A percentile compares a stretch with the other conserved stretches of the same genome.
These are phyloP conservation scores for Xenops minutus DNA, from an alignment of 2,797 vertebrate genomes.

Conservation along the genomic window DNA sequence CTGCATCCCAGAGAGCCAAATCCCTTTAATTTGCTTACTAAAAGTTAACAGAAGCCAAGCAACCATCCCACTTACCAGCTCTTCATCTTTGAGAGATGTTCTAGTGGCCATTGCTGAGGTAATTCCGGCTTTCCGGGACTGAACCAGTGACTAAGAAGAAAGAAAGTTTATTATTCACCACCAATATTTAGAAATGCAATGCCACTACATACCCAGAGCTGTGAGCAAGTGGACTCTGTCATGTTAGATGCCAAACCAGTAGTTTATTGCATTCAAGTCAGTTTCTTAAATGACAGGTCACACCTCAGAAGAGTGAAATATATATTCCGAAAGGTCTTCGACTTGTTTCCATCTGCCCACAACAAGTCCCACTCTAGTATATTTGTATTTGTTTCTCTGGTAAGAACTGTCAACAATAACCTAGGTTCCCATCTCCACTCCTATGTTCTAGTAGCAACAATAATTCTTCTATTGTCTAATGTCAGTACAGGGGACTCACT, in stretches of 20 bases:
- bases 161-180: slow-evolving; percentile 21
- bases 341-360: not conserved
- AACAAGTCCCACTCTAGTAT: not conserved
- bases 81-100: slow-evolving; percentile 96
- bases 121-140: slow-evolving; percentile 96
- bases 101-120: slow-evolving; percentile 94
- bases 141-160: slow-evolving; percentile 87
- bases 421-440: not conserved
- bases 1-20: not conserved
- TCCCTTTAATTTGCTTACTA: not conserved
- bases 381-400: not conserved
- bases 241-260: not conserved
- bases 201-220: not conserved
- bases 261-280: not conserved
- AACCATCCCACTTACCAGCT: slow-evolving; percentile 85
- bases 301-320: not conserved
- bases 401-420: not conserved
- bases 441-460: not conserved
- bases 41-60: not conserved
- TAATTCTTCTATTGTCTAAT: not conserved
- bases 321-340: not conserved
- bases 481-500: not conserved
- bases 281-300: not conserved
- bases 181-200: not conserved
- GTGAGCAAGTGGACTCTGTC: not conserved